Evolutionary conservation across 2,113 vertebrate species (phyloP), one percentile per base, ranked within the genome.

Genomic region (Brevimyrus niger): DNA sequence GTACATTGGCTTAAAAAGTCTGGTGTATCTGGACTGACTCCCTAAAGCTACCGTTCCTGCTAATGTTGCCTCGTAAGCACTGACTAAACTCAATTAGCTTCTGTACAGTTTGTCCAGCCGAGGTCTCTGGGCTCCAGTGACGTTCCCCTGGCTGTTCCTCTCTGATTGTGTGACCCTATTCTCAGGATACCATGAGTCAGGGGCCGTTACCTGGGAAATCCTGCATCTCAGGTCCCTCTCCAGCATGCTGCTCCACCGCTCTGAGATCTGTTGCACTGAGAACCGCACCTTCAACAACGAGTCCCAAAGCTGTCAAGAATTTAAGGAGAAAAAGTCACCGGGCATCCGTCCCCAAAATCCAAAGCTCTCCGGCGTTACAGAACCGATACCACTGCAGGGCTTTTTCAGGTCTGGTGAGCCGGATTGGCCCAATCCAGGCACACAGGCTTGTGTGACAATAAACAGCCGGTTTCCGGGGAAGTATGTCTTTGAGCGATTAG

Each of bases 301-400:
- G 51, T 94, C 92, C 96, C 96, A 96, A 89, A 96, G 90, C 96
- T 96, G 90, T 9, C 11, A 48, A 88, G 27, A n/a, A 38, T 27
- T 80, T 50, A 69, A 27, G 46, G 7, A 83, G 87, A 19, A 13
- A 27, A 17, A 42, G 44, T 83, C 19, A 83, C 9, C 7, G 50
- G 23, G 10, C 8, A 42, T 27, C 86, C 8, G 86, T 21, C 6
- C 17, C 31, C 85, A 50, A 87, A 53, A 27, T 53, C n/a, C 27
- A 21, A 27, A n/a, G n/a, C 85, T 31, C 85, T 51, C 21, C n/a
- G 51, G n/a, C 8, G 51, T 86, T 21, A 42, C 73, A 80, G 35
- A 83, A 83, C 80, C 80, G 46, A 17, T 15, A 76, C 35, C 69
- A 17, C 31, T 5, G 13, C 27, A 42, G 35, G 11, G 1, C 35